These are phyloP conservation scores for Conopomorpha cramerella DNA, from an alignment of 1,140 invertebrate species.

Conservation along the genomic window DNA sequence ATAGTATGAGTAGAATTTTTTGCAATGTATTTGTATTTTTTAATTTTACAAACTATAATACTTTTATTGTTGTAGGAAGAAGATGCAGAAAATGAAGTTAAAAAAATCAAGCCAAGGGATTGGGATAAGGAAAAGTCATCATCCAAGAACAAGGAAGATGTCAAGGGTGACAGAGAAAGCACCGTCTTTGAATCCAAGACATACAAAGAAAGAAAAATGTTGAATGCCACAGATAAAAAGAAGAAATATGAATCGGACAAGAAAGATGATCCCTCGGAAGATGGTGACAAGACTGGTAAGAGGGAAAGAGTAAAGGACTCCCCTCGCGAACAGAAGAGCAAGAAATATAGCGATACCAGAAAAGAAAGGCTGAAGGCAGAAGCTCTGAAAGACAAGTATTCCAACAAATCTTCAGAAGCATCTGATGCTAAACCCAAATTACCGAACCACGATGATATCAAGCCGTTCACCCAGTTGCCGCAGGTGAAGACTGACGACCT, in stretches of 20 bases:
- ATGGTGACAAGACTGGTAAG: slow-evolving; percentile 34
- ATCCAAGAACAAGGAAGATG: slow-evolving; percentile 51
- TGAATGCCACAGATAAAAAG: slow-evolving; percentile 29
- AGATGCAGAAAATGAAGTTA: slow-evolving; percentile 36
- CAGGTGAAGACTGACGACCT: slow-evolving; percentile 53
- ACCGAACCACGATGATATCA: slow-evolving; percentile 50
- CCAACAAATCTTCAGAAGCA: slow-evolving; percentile 25
- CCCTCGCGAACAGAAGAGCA: slow-evolving; percentile 45
- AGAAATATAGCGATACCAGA: slow-evolving; percentile 53
- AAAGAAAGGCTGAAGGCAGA: slow-evolving; percentile 48
- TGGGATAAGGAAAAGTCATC: slow-evolving; percentile 51
- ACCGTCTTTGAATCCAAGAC: slow-evolving; percentile 39
- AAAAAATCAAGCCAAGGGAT: slow-evolving; percentile 52
- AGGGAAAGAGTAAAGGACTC: slow-evolving; percentile 41
- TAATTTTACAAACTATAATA: background rate
- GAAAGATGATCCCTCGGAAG: slow-evolving; percentile 26
- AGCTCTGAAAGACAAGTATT: too few relatives aligned
- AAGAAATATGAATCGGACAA: slow-evolving; percentile 42
- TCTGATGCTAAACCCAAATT: slow-evolving; percentile 31
- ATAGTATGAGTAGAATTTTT: too few relatives aligned
- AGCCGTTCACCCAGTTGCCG: slow-evolving; percentile 53
- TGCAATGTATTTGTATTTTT: too few relatives aligned
- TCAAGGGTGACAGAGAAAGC: slow-evolving; percentile 25
- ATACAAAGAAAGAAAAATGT: slow-evolving; percentile 33
- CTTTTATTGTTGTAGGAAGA: slow-evolving; percentile 32